A percentile compares a stretch with the other conserved stretches of the same genome.
phyloP scores from a whole-genome alignment of 2,888 invertebrate species.

The Rugalucina vietnamica region DNA sequence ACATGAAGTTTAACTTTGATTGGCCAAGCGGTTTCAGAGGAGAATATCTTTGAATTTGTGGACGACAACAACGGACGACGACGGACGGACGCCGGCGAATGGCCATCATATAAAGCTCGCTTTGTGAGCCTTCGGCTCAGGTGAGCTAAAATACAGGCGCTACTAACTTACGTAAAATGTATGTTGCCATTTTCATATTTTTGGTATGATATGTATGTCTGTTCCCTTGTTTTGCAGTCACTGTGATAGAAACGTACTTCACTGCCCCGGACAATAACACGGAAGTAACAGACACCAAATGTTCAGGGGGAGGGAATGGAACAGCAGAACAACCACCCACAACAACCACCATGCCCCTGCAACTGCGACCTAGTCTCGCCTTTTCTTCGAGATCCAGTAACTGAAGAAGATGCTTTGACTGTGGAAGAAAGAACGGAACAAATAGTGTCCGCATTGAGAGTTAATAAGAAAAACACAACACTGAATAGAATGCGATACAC shows the following conservation, averaged over 20 bases:
- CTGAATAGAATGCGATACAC: slow-evolving; percentile 19
- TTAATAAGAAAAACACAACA: slow-evolving; percentile 49
- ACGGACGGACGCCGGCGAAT: no score
- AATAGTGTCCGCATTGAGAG: slow-evolving; percentile 41
- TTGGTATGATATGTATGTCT: no score
- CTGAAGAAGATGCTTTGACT: slow-evolving; percentile 40
- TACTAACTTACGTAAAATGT: no score
- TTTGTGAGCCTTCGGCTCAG: no score
- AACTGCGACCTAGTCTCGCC: slow-evolving; percentile 31
- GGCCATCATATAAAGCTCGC: no score
- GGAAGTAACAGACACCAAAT: background rate
- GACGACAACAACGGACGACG: no score
- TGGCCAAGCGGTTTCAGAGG: no score
- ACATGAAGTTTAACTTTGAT: no score
- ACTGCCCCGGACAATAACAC: background rate
- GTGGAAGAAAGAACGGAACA: slow-evolving; percentile 47
- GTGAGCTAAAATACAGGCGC: no score
- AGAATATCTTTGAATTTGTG: no score
- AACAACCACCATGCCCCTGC: background rate
- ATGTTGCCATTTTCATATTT: no score
- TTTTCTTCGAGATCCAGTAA: slow-evolving; percentile 28
- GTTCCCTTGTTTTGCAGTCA: no score
- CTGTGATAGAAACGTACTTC: slow-evolving; percentile 9
- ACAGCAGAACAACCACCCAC: background rate
- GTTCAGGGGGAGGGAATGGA: background rate